Base-by-base conservation (phyloP, 1,140 invertebrate species). In the Ceratitis capitata region DNA sequence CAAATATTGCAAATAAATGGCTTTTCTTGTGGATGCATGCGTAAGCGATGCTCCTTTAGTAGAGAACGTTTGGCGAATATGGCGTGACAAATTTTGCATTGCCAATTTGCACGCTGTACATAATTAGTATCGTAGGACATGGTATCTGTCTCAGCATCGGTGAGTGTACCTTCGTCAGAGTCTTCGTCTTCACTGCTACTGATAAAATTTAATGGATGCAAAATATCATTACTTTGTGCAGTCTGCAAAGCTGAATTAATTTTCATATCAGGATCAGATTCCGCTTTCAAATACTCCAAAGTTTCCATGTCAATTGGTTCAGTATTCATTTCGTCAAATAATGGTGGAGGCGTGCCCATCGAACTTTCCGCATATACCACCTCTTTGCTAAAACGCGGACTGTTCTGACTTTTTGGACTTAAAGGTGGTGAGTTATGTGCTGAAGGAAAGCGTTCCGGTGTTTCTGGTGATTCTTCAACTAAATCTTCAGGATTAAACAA, bases 281-380 rank as follows among this genome's bases (percentile, higher is more conserved):
- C 85, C 0, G 85, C 39, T 86, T 86, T 86, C 47, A 86, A 84
- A 26, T 42, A 61, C 39, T 86, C 85, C 83, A 86, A 32, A 26
- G 85, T 86, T 47, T 84, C 61, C 83, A 86, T 83, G 42, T 86
- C 85, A 23, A 86, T 86, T 23, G 85, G 85, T 29, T 86, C 85
- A 3, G 85, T 86, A 56, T 86, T 86, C 32, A 86, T 84, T 84
- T 86, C 85, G 26, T 86, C 85, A 82, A 86, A 86, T 47, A 86
- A 26, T 35, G 85, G 85, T 56, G 85, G 85, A n/a, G 85, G 85
- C 61, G 85, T 84, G 9, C 85, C 85, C 47, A 86, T 84, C 6
- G 69, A 84, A 78, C 83, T 84, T 82, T 86, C 85, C 1, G 83
- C 26, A 84, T 84, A 86, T 10, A 53, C 49, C 32, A 53, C 42